Conservation (phyloP, 2,113 vertebrate species). For the Gavialis gangeticus region DNA sequence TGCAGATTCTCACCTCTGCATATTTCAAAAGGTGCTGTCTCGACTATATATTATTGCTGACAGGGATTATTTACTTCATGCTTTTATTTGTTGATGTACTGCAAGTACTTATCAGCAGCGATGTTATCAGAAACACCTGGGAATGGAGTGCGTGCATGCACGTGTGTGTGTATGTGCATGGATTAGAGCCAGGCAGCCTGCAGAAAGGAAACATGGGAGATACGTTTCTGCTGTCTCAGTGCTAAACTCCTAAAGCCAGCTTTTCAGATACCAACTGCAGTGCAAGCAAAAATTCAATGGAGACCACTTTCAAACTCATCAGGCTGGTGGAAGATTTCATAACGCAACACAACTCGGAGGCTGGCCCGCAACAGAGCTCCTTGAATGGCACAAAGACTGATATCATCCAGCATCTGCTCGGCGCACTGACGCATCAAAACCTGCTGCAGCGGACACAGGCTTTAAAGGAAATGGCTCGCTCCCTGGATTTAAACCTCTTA, state of each 20-base stretch:
- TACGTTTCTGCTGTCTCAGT: background rate
- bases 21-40: conserved; percentile 34
- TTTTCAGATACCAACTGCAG: background rate
- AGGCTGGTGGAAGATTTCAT: conserved; percentile 19
- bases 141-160: background rate
- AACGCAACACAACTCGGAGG: background rate
- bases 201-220: background rate
- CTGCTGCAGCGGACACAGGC: background rate
- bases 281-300: conserved; percentile 12
- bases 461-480: background rate
- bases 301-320: background rate
- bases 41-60: conserved; percentile 37
- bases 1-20: conserved; percentile 23
- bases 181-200: background rate
- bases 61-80: conserved; percentile 67
- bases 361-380: conserved; percentile 18
- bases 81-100: conserved; percentile 57
- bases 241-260: background rate
- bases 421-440: background rate
- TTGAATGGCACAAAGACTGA: background rate
- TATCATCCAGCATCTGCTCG: background rate
- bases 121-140: conserved; percentile 61
- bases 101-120: conserved; percentile 28
- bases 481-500: background rate
- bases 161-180: background rate